phyloP scores from a whole-genome alignment of 2,113 vertebrate genomes.

The Macquaria ambigua region DNA sequence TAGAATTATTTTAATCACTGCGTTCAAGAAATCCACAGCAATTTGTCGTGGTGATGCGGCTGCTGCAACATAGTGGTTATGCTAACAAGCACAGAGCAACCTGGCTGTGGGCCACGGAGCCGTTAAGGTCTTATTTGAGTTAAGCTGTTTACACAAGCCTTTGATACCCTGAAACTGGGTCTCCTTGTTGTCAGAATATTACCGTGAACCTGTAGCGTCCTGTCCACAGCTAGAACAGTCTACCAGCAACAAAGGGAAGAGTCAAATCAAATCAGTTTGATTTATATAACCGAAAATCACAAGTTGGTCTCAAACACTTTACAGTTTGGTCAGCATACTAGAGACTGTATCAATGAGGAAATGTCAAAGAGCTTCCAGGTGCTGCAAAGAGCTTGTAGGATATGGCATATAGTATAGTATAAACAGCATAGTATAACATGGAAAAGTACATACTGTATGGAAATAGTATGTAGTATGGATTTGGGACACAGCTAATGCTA shows the following conservation, averaged over 20 bases:
- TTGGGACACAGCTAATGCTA: too few species aligned
- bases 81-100: background rate
- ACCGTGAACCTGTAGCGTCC: slow-evolving; percentile 4
- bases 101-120: slow-evolving; percentile 45
- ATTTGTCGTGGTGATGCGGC: slow-evolving; percentile 20
- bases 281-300: background rate
- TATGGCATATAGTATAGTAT: background rate
- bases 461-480: too few species aligned
- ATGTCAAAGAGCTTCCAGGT: background rate
- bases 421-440: too few species aligned
- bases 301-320: too few species aligned
- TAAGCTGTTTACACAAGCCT: slow-evolving; percentile 33
- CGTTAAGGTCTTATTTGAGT: slow-evolving; percentile 13
- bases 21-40: slow-evolving; percentile 15
- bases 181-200: slow-evolving; percentile 9
- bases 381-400: background rate
- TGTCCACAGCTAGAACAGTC: background rate
- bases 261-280: background rate
- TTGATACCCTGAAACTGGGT: slow-evolving; percentile 17
- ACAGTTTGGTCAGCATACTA: too few species aligned
- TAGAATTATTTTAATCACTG: slow-evolving; percentile 21
- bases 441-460: too few species aligned
- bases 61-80: background rate
- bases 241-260: background rate
- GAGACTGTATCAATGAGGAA: background rate